A percentile compares a stretch with the other conserved stretches of the same genome.
These are phyloP conservation scores for Mustela nigripes DNA, from an alignment of 2,113 vertebrate genomes.

Conservation along the genomic window DNA sequence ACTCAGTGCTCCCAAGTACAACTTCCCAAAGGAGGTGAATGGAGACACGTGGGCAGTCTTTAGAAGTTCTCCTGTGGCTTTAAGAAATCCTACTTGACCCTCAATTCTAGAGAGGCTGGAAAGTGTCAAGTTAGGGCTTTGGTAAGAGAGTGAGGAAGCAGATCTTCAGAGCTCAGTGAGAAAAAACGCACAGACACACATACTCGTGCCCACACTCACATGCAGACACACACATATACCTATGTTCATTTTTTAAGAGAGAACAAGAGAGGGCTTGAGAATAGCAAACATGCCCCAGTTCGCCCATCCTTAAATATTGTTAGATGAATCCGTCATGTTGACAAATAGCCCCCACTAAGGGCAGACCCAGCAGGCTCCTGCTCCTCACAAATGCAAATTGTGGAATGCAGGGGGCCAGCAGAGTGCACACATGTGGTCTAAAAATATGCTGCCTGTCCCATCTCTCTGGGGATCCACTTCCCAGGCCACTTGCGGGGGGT, in stretches of 20 bases:
- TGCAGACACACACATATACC: neutral
- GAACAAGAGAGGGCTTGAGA: conserved; percentile 15
- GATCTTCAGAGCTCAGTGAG: neutral
- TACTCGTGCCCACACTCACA: too few relatives aligned
- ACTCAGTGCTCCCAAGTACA: neutral
- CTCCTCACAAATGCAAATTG: neutral
- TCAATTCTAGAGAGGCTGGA: neutral
- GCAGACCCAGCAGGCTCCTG: neutral
- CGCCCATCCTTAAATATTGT: conserved; percentile 25
- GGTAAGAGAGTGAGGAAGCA: neutral
- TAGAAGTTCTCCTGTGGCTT: neutral
- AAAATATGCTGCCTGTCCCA: neutral
- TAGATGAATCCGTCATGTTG: neutral
- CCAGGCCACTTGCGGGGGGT: neutral
- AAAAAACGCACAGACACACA: neutral
- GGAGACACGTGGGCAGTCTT: neutral
- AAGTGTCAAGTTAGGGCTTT: neutral
- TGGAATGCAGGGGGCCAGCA: neutral
- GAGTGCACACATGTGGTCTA: neutral
- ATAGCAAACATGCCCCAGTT: neutral
- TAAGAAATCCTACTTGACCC: neutral
- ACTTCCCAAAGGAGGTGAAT: neutral
- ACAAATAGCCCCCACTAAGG: conserved; percentile 7
- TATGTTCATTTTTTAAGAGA: neutral
- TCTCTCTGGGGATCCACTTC: neutral